Base-by-base conservation (phyloP, 2,888 invertebrate species). In the Mactromeris polynyma region DNA sequence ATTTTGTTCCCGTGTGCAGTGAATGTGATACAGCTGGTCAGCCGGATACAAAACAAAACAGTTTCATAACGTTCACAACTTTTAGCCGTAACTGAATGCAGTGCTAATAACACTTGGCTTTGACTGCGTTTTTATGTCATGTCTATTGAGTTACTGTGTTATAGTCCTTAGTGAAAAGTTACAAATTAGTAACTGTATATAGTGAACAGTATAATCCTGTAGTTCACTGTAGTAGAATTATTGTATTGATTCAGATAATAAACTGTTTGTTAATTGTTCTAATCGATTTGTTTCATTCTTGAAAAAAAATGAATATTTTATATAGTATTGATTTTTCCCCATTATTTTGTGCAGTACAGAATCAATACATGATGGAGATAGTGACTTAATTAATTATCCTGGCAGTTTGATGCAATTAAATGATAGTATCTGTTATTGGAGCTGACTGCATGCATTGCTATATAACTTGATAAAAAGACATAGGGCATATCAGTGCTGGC, bases 251-350 rank as follows among this genome's bases (percentile, higher is more conserved):
- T 64, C 2, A n/a, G 2, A 26, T 64, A n/a, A 21, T 64, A 64
- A 26, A 64, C 58, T 64, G 58, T 58, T 58, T n/a, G 42, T 51
- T n/a, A n/a, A n/a, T n/a, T 14, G 58, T 26, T 26, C 58, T 64
- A 9, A 58, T 58, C 58, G 26, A 58, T 64, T 64, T 64, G 58
- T 64, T 4, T n/a, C 58, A 6, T 26, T 64, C 58, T 17, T 51
- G 51, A 64, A n/a, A 64, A 58, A 64, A 64, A 64, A 64, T 64
- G 58, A 64, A 64, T 64, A 64, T 64, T 64, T 64, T 64, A 64
- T 64, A 64, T 64, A 6, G 26, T 64, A 64, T 64, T 64, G 58
- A 64, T 64, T 64, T 64, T 26, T 64, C 26, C 26, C 11, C n/a
- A n/a, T 64, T 26, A 64, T 64, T 26, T 26, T 64, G 58, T 64